Conservation (phyloP, 2,797 vertebrate species). For the Stomatorhinus walkeri region DNA sequence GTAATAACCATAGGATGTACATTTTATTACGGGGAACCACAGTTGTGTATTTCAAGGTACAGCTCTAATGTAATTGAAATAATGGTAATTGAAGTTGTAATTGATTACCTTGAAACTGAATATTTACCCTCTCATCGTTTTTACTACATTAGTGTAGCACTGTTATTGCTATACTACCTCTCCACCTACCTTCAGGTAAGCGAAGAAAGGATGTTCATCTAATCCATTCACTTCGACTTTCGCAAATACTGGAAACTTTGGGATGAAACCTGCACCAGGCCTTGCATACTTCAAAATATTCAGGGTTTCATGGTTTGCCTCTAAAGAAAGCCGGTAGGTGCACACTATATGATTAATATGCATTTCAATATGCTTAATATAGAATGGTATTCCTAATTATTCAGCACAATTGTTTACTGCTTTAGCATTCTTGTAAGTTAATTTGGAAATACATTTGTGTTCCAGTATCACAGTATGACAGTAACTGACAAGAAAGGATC, state of each 20-base stretch:
- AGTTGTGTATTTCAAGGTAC: neutral
- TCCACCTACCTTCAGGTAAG: slow-evolving; percentile 60
- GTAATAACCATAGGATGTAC: neutral
- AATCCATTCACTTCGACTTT: slow-evolving; percentile 67
- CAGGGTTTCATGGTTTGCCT: slow-evolving; percentile 63
- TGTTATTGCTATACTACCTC: neutral
- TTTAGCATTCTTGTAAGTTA: neutral
- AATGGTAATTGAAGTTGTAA: neutral
- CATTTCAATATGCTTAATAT: neutral
- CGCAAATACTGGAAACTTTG: slow-evolving; percentile 65
- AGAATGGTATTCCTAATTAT: neutral
- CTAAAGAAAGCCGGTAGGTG: slow-evolving; percentile 37
- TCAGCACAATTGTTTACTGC: neutral
- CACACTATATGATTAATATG: neutral
- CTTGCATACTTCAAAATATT: slow-evolving; percentile 62
- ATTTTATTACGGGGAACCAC: neutral
- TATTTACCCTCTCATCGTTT: neutral
- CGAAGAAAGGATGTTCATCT: slow-evolving; percentile 62
- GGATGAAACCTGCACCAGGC: slow-evolving; percentile 62
- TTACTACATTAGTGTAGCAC: neutral
- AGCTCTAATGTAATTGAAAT: neutral
- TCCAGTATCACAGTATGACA: neutral
- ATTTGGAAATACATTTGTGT: neutral
- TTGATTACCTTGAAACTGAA: neutral
- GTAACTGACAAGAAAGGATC: neutral